Conservation (phyloP, 2,888 invertebrate genomes). For the Campaea margaritaria region DNA sequence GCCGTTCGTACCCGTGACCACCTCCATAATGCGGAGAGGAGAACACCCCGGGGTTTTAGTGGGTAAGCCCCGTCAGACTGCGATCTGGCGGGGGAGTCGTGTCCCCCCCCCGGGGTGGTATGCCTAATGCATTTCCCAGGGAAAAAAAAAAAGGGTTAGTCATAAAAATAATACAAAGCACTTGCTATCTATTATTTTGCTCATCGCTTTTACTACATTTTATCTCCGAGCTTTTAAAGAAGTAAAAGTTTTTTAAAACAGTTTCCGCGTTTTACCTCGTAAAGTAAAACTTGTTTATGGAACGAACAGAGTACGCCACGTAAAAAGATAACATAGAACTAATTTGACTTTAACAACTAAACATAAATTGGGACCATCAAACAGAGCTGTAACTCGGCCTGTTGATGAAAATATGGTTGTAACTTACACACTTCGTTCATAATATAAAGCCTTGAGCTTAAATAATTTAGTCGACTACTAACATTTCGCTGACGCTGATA, state of each 20-base stretch:
- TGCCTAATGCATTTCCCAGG: no score
- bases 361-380: conserved; percentile 26
- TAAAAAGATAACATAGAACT: conserved; percentile 27
- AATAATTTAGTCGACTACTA: conserved; percentile 11
- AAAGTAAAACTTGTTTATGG: conserved; percentile 24
- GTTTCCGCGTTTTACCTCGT: neutral
- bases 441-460: conserved; percentile 4
- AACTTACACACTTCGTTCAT: conserved; percentile 14
- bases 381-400: conserved; percentile 24
- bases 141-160: no score
- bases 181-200: no score
- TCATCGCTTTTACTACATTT: neutral
- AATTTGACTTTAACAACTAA: conserved; percentile 31
- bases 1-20: no score
- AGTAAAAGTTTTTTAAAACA: neutral
- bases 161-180: no score
- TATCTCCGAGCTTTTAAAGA: neutral
- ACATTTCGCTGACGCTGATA: conserved; percentile 17
- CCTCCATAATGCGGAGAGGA: no score
- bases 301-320: conserved; percentile 13
- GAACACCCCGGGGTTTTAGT: no score
- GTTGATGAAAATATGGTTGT: conserved; percentile 32
- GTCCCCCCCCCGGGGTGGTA: no score
- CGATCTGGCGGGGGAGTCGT: no score
- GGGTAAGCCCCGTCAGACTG: no score